Evolutionary conservation across 2,797 vertebrate species (phyloP), one percentile per base, ranked within the genome.

Genomic region (Yasuhikotakia modesta): DNA sequence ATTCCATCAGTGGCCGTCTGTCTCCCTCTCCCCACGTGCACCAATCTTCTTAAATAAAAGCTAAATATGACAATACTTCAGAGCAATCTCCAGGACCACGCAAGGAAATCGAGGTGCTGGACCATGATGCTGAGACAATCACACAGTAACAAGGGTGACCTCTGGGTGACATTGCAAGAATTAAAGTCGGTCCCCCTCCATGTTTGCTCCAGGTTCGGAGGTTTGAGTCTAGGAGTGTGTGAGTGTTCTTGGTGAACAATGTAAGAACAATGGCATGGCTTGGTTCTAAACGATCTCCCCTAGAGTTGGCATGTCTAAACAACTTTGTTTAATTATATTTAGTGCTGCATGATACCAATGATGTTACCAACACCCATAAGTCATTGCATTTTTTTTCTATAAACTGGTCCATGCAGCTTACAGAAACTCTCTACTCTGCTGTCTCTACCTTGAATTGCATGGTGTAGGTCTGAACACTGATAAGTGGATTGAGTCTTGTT

Each of bases 31-130:
- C 74, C 35, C 80, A 58, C 73, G 53, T 64, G 84, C 80, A 70
- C 74, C 89, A 89, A 91, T 91, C 86, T 88, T 90, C 88, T 91
- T 90, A 92, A 91, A 91, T 91, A 88, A 91, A 89, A 85, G 85
- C 88, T 91, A 91, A 92, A 90, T 91, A 88, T 88, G 87, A 79
- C 86, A 81, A 85, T 87, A 85, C 87, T 90, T 87, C 85, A 76
- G 8, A 81, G 88, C 89, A 90, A 91, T 90, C 89, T 91, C 80
- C 60, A 17, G 74, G 84, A 83, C 87, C 86, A 82, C 13, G 43
- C 14, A 85, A 80, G 86, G 85, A 90, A 87, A 81, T 58, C 0
- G 73, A 81, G 73, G 86, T 74, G 81, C 86, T 83, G 66, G 73
- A 57, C 82, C 82, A 79, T 82, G 81, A 43, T 21, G 73, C 83